Conservation (phyloP, 2,113 vertebrate genomes). For the Perca schrenkii region DNA sequence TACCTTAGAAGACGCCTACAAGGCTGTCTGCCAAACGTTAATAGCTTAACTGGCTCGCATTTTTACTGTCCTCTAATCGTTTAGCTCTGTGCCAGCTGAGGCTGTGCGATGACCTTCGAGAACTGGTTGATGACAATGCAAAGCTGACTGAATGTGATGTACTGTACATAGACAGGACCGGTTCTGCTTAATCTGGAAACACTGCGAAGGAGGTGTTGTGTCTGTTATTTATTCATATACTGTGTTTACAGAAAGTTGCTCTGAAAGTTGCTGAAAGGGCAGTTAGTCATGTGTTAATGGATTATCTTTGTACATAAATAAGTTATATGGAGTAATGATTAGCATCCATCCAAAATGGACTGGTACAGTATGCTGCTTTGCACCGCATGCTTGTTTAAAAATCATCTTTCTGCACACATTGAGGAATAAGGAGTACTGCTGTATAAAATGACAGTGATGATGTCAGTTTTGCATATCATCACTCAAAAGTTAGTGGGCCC, state of each 20-base stretch:
- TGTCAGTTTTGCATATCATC: not conserved
- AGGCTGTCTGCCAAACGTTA: conserved; percentile 47
- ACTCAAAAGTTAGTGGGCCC: not conserved
- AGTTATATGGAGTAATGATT: not conserved
- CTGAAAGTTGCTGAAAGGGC: not conserved
- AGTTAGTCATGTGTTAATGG: conserved; percentile 11
- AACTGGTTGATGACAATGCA: conserved; percentile 6
- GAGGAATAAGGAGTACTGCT: not conserved
- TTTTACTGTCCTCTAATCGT: conserved; percentile 41
- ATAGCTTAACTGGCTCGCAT: conserved; percentile 33
- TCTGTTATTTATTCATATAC: conserved; percentile 14
- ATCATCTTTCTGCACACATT: not conserved
- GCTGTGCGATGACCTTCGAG: not conserved
- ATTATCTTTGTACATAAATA: conserved; percentile 7
- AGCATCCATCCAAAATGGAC: not conserved
- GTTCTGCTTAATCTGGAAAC: conserved; percentile 5
- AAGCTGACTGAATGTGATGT: not conserved
- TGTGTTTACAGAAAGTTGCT: conserved; percentile 4
- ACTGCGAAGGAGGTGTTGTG: not conserved
- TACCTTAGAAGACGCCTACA: conserved; percentile 30
- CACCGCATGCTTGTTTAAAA: not conserved
- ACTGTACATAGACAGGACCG: not conserved
- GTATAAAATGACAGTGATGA: not conserved
- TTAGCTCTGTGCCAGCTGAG: conserved; percentile 25
- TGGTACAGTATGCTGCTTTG: not conserved